phyloP scores from a whole-genome alignment of 2,888 invertebrate genomes.

The Uropetala carovei region DNA sequence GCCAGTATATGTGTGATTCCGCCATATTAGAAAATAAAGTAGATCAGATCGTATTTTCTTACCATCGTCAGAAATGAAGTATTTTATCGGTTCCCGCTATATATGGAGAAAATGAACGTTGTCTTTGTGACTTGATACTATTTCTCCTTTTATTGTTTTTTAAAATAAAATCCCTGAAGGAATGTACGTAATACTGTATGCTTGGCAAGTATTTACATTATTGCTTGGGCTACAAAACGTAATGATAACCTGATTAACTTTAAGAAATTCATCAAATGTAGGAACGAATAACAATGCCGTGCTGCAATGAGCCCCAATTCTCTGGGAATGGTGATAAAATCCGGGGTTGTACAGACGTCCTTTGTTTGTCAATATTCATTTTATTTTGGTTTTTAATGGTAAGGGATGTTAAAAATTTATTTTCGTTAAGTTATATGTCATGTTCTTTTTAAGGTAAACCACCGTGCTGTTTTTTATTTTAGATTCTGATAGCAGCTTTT shows the following conservation, averaged over 20 bases:
- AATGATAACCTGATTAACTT: background rate
- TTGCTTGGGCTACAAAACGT: background rate
- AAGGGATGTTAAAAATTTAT: conserved; percentile 71
- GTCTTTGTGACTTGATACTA: background rate
- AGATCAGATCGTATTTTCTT: conserved; percentile 25
- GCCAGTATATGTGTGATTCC: background rate
- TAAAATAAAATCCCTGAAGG: background rate
- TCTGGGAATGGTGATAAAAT: conserved; percentile 72
- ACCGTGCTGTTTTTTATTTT: conserved; percentile 70
- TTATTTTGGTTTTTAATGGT: conserved; percentile 92
- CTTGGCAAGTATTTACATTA: background rate
- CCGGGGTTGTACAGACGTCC: conserved; percentile 89
- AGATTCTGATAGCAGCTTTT: conserved; percentile 91
- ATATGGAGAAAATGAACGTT: conserved; percentile 47
- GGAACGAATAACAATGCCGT: conserved; percentile 62
- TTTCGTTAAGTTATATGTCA: background rate
- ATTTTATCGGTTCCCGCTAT: background rate
- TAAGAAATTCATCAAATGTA: background rate
- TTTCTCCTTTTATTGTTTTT: background rate
- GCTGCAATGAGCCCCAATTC: conserved; percentile 56
- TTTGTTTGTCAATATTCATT: conserved; percentile 88
- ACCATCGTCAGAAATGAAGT: conserved; percentile 24
- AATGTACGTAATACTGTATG: conserved; percentile 17
- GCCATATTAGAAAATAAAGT: conserved; percentile 57
- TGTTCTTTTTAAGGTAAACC: background rate